phyloP scores from a whole-genome alignment of 2,797 vertebrate genomes.

The Heterohyrax brucei region DNA sequence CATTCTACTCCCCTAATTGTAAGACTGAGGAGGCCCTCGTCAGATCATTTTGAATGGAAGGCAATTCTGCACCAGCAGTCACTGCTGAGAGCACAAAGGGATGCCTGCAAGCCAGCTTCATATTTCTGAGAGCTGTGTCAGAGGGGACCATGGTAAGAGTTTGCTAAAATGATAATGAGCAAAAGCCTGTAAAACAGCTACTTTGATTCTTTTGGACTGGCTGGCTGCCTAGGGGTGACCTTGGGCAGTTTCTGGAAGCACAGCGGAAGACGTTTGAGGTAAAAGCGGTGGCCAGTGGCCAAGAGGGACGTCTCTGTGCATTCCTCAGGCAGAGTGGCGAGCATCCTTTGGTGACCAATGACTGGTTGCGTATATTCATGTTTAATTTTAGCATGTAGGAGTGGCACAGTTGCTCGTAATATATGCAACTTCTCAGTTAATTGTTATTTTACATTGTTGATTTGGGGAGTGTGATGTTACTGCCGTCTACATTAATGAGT shows the following conservation, averaged over 20 bases:
- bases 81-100: constrained; percentile 33
- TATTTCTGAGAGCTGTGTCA: constrained; percentile 28
- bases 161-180: constrained; percentile 59
- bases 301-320: background rate
- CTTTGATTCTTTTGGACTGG: constrained; percentile 42
- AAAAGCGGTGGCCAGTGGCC: background rate
- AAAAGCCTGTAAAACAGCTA: constrained; percentile 1
- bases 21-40: constrained; percentile 2
- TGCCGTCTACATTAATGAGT: background rate
- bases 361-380: background rate
- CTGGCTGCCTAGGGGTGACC: background rate
- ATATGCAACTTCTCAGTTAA: background rate
- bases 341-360: background rate
- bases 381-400: constrained; percentile 40
- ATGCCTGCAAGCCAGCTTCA: constrained; percentile 11
- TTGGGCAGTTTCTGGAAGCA: constrained; percentile 53
- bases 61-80: background rate
- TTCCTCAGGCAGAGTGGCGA: constrained; percentile 12
- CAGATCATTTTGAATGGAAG: constrained; percentile 11
- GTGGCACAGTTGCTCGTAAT: background rate
- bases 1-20: background rate
- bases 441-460: constrained; percentile 59
- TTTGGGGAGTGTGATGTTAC: constrained; percentile 45
- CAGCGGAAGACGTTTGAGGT: constrained; percentile 27
- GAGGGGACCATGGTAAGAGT: background rate